A percentile compares a stretch with the other conserved stretches of the same genome.
Conservation (phyloP, 2,888 invertebrate species). For the Syritta pipiens region DNA sequence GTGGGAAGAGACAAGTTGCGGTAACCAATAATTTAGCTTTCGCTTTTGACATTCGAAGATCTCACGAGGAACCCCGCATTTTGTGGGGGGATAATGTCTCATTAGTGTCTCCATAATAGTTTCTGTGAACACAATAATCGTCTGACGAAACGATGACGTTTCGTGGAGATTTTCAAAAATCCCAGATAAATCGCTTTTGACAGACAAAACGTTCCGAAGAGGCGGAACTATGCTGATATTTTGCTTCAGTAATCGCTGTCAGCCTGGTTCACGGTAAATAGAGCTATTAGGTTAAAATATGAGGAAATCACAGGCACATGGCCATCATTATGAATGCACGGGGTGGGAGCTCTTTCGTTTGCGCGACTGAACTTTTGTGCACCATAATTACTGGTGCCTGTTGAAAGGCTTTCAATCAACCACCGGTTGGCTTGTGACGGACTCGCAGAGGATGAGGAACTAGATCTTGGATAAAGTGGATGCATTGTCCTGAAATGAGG, state of each 20-base stretch:
- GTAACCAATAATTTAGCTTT: constrained; percentile 19
- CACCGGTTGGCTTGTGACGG: neutral
- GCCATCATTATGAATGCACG: constrained; percentile 12
- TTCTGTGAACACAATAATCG: constrained; percentile 16
- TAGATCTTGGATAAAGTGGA: neutral
- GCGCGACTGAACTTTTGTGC: constrained; percentile 23
- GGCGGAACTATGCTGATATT: constrained; percentile 1
- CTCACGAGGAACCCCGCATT: neutral
- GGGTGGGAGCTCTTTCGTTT: constrained; percentile 25
- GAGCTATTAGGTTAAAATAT: constrained; percentile 45
- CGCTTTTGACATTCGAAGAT: constrained; percentile 17
- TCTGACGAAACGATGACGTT: neutral
- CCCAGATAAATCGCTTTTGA: constrained; percentile 42
- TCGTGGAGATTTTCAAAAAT: neutral
- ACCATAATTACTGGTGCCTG: constrained; percentile 36
- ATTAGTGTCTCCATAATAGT: constrained; percentile 35
- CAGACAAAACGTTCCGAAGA: constrained; percentile 11
- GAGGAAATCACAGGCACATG: constrained; percentile 34
- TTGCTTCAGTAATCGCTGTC: constrained; percentile 13
- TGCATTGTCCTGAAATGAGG: constrained; percentile 4
- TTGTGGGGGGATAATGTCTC: constrained; percentile 16
- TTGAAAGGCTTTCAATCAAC: constrained; percentile 11
- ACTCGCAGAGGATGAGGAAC: neutral
- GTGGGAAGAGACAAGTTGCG: too few relatives aligned
- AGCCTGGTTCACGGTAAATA: constrained; percentile 38